These are phyloP conservation scores for Galago senegalensis DNA, from an alignment of 2,797 vertebrate species.

Conservation along the genomic window DNA sequence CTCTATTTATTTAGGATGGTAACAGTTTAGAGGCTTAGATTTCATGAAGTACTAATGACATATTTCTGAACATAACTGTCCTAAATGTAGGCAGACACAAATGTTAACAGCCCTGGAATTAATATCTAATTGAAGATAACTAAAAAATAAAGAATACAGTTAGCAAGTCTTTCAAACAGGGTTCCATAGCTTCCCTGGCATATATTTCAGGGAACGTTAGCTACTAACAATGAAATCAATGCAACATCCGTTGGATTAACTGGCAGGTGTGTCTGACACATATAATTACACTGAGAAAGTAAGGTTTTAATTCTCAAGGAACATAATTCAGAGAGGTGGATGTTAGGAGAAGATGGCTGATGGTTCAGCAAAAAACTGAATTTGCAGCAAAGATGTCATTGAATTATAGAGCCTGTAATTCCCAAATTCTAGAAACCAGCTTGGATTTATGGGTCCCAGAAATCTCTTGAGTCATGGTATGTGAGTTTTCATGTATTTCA, in stretches of 20 bases:
- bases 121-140: background rate
- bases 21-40: background rate
- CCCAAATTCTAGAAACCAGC: background rate
- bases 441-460: background rate
- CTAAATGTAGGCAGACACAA: slow-evolving; percentile 50
- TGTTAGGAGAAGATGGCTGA: background rate
- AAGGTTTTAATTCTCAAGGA: slow-evolving; percentile 61
- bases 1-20: background rate
- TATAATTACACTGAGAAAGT: slow-evolving; percentile 49
- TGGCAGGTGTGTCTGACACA: slow-evolving; percentile 48
- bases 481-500: background rate
- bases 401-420: background rate
- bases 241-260: slow-evolving; percentile 28
- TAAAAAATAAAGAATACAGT: slow-evolving; percentile 27
- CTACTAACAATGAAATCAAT: background rate
- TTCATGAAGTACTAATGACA: background rate
- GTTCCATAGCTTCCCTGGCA: background rate
- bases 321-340: slow-evolving; percentile 14
- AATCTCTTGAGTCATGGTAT: background rate
- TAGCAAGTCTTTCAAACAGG: background rate
- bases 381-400: background rate
- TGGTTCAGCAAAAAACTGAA: background rate
- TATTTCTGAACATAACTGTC: background rate
- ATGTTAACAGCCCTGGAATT: slow-evolving; percentile 7
- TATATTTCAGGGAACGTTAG: slow-evolving; percentile 17